Conservation (phyloP, 2,888 invertebrate genomes). For the Drosophila multiciliata region DNA sequence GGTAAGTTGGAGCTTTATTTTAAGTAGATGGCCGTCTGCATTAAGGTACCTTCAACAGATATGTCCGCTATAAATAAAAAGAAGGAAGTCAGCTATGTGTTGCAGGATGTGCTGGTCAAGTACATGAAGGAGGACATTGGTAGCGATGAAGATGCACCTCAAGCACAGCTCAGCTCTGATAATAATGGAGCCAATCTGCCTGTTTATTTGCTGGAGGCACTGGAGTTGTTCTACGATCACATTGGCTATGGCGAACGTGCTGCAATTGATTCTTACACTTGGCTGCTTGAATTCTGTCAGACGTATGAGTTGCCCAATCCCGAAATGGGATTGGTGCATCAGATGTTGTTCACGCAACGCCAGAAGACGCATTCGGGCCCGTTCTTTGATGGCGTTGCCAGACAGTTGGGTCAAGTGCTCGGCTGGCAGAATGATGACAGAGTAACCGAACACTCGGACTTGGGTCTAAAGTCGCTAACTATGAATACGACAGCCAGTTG, state of each 20-base stretch:
- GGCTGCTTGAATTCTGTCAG: constrained; percentile 83
- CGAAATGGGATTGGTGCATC: constrained; percentile 81
- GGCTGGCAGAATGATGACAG: constrained; percentile 68
- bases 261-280: constrained; percentile 81
- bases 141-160: constrained; percentile 40
- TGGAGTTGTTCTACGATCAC: constrained; percentile 83
- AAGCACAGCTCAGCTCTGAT: constrained; percentile 56
- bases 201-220: constrained; percentile 72
- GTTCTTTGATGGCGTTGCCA: constrained; percentile 82
- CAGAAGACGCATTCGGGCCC: constrained; percentile 83
- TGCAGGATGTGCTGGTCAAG: constrained; percentile 80
- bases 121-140: constrained; percentile 72
- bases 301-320: constrained; percentile 71
- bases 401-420: constrained; percentile 78
- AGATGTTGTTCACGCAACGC: constrained; percentile 82
- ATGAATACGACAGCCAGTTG: constrained; percentile 74
- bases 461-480: constrained; percentile 80
- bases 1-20: constrained; percentile 54
- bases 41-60: constrained; percentile 43
- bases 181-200: constrained; percentile 68
- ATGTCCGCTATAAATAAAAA: constrained; percentile 53
- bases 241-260: constrained; percentile 77
- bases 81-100: constrained; percentile 68
- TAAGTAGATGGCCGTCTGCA: not conserved
- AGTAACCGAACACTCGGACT: constrained; percentile 26